Evolutionary conservation across 2,888 invertebrate species (phyloP), one percentile per base, ranked within the genome.

Genomic region (Morpho deidamia): DNA sequence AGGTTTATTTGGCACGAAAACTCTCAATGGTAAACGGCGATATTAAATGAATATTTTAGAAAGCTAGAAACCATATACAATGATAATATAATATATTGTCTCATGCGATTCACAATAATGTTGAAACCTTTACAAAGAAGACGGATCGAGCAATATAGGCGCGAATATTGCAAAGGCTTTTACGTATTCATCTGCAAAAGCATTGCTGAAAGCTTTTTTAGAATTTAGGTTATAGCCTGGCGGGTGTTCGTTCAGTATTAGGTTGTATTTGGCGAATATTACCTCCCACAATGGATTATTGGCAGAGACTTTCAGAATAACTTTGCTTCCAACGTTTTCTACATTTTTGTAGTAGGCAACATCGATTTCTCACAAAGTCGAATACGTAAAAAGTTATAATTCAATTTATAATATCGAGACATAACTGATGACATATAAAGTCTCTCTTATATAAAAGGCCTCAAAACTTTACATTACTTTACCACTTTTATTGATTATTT

Each of bases 171-270:
- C 53, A 57, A 62, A 60, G 50, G 49, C 62, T 60, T 61, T 61
- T 55, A 53, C 45, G 54, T 62, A 62, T 64, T 64, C 60, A 59
- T 62, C 55, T 54, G 53, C 49, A 56, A 52, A 61, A 55, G 55
- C 59, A 55, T 57, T 51, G 53, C 59, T 58, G 58, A 61, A 64
- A 60, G 59, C 61, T 59, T 65, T 65, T 62, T 62, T 59, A 51
- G 54, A 55, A 62, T 64, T 58, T 61, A 62, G 62, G 56, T 58
- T 58, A 59, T 53, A 56, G 59, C 41, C 58, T 51, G 35, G 52
- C 52, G 41, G 48, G 53, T 55, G 49, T 55, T 55, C 58, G 51
- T 41, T 46, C 11, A 33, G 38, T 51, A 58, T 53, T 53, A 53
- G 51, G 53, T 58, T 51, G 60, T 61, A 58, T 55, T 52, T 50